phyloP scores from a whole-genome alignment of 2,888 invertebrate genomes.

The Cecidostiba fungosa region DNA sequence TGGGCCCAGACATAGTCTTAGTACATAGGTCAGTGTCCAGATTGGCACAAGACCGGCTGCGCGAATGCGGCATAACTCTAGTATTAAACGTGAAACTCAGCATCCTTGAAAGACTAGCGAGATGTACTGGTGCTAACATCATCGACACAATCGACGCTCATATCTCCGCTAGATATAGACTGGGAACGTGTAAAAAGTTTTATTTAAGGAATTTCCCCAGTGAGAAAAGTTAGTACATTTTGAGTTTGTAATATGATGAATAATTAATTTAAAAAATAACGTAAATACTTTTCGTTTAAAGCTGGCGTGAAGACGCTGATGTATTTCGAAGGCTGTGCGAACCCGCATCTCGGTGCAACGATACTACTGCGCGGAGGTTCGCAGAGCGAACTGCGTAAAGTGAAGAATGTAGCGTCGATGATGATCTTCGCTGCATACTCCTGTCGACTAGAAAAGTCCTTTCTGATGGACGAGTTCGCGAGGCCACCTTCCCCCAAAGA shows the following conservation, averaged over 20 bases:
- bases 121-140: conserved; percentile 92
- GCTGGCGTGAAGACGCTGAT: conserved; percentile 91
- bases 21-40: conserved; percentile 94
- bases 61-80: conserved; percentile 90
- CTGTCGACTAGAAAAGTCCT: conserved; percentile 95
- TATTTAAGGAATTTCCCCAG: conserved; percentile 84
- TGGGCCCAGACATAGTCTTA: conserved; percentile 93
- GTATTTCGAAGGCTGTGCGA: conserved; percentile 95
- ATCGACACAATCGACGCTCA: conserved; percentile 94
- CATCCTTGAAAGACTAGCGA: conserved; percentile 89
- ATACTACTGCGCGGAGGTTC: conserved; percentile 91
- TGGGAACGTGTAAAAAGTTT: conserved; percentile 93
- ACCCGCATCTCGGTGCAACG: conserved; percentile 91
- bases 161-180: conserved; percentile 87
- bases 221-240: conserved; percentile 78
- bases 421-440: conserved; percentile 94
- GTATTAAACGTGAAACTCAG: conserved; percentile 92
- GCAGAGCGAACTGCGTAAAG: conserved; percentile 87
- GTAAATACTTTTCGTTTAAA: conserved; percentile 5
- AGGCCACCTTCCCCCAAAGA: conserved; percentile 84
- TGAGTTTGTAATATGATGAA: neutral
- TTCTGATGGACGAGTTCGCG: conserved; percentile 93
- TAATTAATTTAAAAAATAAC: neutral
- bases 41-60: conserved; percentile 92
- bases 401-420: conserved; percentile 91